Percentiles rank a stretch among this genome's conserved stretches.
Conservation (phyloP, 1,140 invertebrate species). For the Neoseiulus cucumeris region DNA sequence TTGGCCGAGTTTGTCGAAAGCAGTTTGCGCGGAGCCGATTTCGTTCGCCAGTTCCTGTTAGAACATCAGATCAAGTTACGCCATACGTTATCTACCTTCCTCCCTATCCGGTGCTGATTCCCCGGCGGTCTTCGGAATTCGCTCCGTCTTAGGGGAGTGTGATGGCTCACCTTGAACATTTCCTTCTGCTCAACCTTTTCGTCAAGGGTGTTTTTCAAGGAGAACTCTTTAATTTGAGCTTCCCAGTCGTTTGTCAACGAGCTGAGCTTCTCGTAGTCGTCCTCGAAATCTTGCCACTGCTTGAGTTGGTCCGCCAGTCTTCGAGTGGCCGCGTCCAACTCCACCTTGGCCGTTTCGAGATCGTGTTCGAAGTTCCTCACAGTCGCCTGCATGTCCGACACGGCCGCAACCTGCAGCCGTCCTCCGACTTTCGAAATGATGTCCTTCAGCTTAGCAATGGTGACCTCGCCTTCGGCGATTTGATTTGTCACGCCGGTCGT, state of each 20-base stretch:
- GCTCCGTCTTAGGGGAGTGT: background rate
- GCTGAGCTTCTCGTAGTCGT: slow-evolving; percentile 55
- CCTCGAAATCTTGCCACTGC: slow-evolving; percentile 78
- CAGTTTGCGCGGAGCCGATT: slow-evolving; percentile 29
- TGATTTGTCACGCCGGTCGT: slow-evolving; percentile 7
- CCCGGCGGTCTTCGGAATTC: background rate
- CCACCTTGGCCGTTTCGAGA: slow-evolving; percentile 3
- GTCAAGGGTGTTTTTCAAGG: slow-evolving; percentile 55
- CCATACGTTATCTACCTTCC: background rate
- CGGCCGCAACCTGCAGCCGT: background rate
- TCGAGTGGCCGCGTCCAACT: slow-evolving; percentile 47
- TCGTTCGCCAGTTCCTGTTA: slow-evolving; percentile 4
- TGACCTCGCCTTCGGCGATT: background rate
- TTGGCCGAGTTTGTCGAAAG: slow-evolving; percentile 63
- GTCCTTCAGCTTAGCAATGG: background rate
- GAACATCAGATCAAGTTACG: background rate
- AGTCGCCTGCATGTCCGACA: slow-evolving; percentile 11
- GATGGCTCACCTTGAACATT: slow-evolving; percentile 54
- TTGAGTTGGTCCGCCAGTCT: slow-evolving; percentile 59
- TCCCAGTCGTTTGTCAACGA: slow-evolving; percentile 69
- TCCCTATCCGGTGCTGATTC: background rate
- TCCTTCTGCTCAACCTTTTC: slow-evolving; percentile 74
- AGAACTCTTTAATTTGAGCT: slow-evolving; percentile 62
- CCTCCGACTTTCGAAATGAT: background rate
- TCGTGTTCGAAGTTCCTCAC: slow-evolving; percentile 8